Conservation (phyloP, 2,113 vertebrate species). For the Axis porcinus region DNA sequence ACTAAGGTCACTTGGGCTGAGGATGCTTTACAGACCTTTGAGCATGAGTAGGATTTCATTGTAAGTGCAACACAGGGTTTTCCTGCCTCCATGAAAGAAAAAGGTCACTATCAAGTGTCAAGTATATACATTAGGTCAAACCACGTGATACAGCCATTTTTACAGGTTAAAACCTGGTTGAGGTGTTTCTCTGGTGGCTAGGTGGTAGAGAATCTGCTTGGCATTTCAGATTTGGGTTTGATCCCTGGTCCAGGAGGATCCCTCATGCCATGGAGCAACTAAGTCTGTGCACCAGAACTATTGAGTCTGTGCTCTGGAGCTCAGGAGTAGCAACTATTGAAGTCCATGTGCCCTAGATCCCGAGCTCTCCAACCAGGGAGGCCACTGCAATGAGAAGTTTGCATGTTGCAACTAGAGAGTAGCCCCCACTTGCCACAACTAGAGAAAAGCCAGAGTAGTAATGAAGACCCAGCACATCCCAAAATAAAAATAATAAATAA, state of each 20-base stretch:
- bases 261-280: background rate
- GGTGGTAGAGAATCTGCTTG: background rate
- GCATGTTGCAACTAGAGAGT: background rate
- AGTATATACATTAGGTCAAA: background rate
- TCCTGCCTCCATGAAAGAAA: background rate
- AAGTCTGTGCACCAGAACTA: background rate
- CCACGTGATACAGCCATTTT: background rate
- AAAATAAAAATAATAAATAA: background rate
- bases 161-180: background rate
- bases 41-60: background rate
- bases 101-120: background rate
- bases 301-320: background rate
- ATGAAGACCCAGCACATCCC: background rate
- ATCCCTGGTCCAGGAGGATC: background rate
- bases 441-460: background rate
- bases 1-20: background rate
- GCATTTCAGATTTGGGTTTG: background rate
- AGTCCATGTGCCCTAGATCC: background rate
- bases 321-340: background rate
- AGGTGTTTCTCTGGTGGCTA: background rate
- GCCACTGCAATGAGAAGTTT: background rate
- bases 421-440: background rate
- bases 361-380: background rate
- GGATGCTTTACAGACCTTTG: background rate
- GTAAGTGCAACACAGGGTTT: background rate